Evolutionary conservation across 2,113 vertebrate species (phyloP).

Genomic region (Xenotilapia caudafasciata): DNA sequence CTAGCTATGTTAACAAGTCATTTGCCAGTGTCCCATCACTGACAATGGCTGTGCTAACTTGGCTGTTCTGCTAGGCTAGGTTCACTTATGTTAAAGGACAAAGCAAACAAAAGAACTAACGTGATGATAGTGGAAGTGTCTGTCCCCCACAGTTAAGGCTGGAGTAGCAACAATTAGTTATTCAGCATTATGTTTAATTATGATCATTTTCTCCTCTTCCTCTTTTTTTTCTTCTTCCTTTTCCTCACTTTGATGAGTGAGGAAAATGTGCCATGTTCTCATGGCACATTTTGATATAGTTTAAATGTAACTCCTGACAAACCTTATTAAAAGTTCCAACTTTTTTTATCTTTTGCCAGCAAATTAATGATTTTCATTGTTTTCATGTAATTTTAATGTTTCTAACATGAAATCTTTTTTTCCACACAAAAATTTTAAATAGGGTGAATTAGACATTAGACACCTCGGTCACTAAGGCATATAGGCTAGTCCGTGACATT

Average conservation of each 20-base stretch:
- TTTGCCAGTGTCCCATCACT: neutral
- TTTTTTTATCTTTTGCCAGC: neutral
- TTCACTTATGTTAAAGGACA: neutral
- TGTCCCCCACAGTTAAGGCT: neutral
- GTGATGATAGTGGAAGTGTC: neutral
- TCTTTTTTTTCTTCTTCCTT: neutral
- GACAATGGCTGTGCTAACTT: neutral
- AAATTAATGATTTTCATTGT: neutral
- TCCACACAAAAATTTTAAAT: neutral
- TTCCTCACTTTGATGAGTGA: neutral
- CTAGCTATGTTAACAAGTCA: neutral
- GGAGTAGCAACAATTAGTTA: neutral
- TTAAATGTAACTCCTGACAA: neutral
- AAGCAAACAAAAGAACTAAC: neutral
- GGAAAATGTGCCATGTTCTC: neutral
- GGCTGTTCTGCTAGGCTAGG: neutral
- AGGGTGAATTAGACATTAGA: neutral
- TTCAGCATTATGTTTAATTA: neutral
- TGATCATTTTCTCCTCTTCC: neutral
- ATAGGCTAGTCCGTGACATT: neutral
- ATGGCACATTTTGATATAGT: neutral
- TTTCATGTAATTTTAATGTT: neutral
- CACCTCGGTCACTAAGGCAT: neutral
- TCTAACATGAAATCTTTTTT: neutral
- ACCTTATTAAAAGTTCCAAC: neutral